Conservation (phyloP, 2,888 invertebrate species). For the Tinea trinotella region DNA sequence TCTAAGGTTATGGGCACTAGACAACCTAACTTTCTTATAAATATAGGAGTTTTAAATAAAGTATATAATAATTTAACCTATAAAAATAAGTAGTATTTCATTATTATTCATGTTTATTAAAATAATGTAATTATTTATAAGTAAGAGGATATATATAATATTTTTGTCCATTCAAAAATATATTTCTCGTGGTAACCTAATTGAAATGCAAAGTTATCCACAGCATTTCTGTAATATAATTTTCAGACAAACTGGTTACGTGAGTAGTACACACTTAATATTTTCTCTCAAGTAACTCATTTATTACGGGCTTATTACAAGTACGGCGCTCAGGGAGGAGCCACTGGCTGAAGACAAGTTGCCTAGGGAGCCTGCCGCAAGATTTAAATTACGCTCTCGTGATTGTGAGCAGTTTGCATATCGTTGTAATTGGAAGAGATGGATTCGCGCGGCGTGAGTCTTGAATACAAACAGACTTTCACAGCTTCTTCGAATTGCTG, state of each 20-base stretch:
- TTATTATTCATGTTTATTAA: too few relatives aligned
- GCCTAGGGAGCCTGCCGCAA: constrained; percentile 30
- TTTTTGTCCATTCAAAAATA: too few relatives aligned
- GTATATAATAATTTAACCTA: too few relatives aligned
- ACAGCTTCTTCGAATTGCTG: constrained; percentile 15
- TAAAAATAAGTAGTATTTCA: too few relatives aligned
- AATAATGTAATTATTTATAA: too few relatives aligned
- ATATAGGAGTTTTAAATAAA: too few relatives aligned
- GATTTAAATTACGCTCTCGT: constrained; percentile 38
- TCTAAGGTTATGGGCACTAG: too few relatives aligned
- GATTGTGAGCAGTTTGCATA: constrained; percentile 44
- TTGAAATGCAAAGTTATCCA: not conserved
- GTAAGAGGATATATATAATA: too few relatives aligned
- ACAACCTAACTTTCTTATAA: too few relatives aligned
- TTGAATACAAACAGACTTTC: constrained; percentile 22
- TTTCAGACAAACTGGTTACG: constrained; percentile 3
- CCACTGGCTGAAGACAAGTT: constrained; percentile 31
- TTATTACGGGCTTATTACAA: constrained; percentile 50
- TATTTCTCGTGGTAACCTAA: too few relatives aligned
- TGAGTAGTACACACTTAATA: constrained; percentile 17
- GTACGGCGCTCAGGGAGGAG: constrained; percentile 31
- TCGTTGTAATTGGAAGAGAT: constrained; percentile 40
- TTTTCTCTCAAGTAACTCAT: constrained; percentile 35
- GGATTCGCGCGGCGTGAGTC: constrained; percentile 26
- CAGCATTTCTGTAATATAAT: not conserved